Evolutionary conservation across 2,113 vertebrate species (phyloP), one percentile per base, ranked within the genome.

Genomic region (Orientallactaga bullata): DNA sequence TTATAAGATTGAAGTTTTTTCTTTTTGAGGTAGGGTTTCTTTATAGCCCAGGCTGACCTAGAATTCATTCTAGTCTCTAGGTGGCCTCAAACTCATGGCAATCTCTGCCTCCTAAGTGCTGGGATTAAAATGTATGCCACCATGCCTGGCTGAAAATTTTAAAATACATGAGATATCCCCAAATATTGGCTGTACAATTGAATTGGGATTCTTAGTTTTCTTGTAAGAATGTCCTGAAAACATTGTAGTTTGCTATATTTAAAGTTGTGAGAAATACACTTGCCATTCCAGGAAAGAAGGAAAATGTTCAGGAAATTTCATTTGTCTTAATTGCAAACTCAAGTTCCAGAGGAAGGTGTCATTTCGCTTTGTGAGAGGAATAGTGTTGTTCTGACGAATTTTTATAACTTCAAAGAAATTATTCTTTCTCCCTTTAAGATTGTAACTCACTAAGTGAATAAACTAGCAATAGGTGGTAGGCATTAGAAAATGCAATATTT

Each of bases 241-340:
- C 86, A 61, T 1, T 69, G 2, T 12, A 2, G 13, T 77, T 90
- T 78, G n/a, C 35, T 87, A 51, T 8, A 1, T 86, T 1, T 60
- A 61, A 77, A 88, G 30, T 84, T 24, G 11, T 86, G 13, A 94
- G 42, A 85, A 61, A 71, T 37, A 63, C 11, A 55, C 26, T 5
- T 82, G 26, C 24, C 63, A 23, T 95, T 95, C 73, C 91, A 93
- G 23, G 35, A 89, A 95, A 47, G 86, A 28, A 65, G 47, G 12
- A 42, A 73, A 55, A 24, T 11, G 3, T 11, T 37, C 58, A 92
- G 71, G 61, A 76, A 66, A 80, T 88, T 68, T 74, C 32, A 68
- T 47, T 89, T 91, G 28, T 90, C 42, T 79, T 81, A 81, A 60
- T 63, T 80, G 23, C 63, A 66, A 71, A 76, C 26, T 61, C n/a